A percentile compares a stretch with the other conserved stretches of the same genome.
Conservation (phyloP, 2,113 vertebrate species). For the Melanerpes formicivorus region DNA sequence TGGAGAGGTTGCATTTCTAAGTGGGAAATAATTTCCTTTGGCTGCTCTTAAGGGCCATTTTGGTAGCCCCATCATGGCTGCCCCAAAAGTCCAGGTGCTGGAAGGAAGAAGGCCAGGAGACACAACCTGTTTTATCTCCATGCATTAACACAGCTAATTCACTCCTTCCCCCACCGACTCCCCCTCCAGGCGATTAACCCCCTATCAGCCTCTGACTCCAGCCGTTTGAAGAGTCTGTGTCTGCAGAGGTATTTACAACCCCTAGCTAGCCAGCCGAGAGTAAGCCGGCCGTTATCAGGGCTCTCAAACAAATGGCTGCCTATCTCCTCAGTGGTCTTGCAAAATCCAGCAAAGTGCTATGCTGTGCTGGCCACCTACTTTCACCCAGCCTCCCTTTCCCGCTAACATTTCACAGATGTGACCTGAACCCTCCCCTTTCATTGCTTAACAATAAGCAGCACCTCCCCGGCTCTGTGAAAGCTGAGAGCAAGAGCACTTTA, state of each 20-base stretch:
- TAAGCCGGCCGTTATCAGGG: slow-evolving; percentile 60
- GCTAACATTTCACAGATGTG: slow-evolving; percentile 77
- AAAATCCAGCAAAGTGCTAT: slow-evolving; percentile 69
- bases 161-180: background rate
- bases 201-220: slow-evolving; percentile 61
- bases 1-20: slow-evolving; percentile 17
- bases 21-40: background rate
- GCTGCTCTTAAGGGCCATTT: background rate
- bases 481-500: slow-evolving; percentile 68
- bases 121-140: slow-evolving; percentile 52
- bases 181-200: slow-evolving; percentile 40
- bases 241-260: slow-evolving; percentile 70
- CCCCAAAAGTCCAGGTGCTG: slow-evolving; percentile 32
- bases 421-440: slow-evolving; percentile 73
- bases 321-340: slow-evolving; percentile 71
- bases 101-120: slow-evolving; percentile 12
- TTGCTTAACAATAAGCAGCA: slow-evolving; percentile 77
- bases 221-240: slow-evolving; percentile 54
- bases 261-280: slow-evolving; percentile 39
- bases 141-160: slow-evolving; percentile 69
- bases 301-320: slow-evolving; percentile 72
- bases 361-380: slow-evolving; percentile 73
- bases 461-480: slow-evolving; percentile 66
- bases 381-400: slow-evolving; percentile 58
- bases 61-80: slow-evolving; percentile 5